These are phyloP conservation scores for Seriola rivoliana DNA, from an alignment of 2,113 vertebrate genomes.

Conservation along the genomic window DNA sequence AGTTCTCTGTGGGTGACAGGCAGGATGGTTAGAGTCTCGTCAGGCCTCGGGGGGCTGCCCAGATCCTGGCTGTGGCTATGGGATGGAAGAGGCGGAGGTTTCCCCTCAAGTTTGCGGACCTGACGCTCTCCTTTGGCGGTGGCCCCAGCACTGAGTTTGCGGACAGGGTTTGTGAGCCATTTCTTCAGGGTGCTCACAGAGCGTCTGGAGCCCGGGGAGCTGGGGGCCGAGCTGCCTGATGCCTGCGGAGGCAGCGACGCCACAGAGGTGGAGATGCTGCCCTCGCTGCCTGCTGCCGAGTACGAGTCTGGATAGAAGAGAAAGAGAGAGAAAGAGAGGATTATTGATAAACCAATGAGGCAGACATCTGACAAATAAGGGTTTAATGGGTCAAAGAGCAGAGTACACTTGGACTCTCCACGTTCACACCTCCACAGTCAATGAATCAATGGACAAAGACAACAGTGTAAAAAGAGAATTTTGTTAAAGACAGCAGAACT, in stretches of 20 bases:
- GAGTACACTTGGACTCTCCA: slow-evolving; percentile 8
- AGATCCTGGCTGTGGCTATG: slow-evolving; percentile 82
- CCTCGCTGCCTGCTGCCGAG: slow-evolving; percentile 91
- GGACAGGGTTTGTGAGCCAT: slow-evolving; percentile 90
- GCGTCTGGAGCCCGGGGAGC: slow-evolving; percentile 88
- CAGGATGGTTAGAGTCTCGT: slow-evolving; percentile 75
- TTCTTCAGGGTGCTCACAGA: slow-evolving; percentile 90
- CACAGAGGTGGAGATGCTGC: slow-evolving; percentile 91
- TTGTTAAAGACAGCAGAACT: background rate
- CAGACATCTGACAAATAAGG: slow-evolving; percentile 14
- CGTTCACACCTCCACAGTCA: background rate
- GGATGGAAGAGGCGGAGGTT: slow-evolving; percentile 73
- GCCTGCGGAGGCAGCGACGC: slow-evolving; percentile 88
- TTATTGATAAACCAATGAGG: background rate
- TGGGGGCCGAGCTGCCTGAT: slow-evolving; percentile 89
- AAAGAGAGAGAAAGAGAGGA: slow-evolving; percentile 21
- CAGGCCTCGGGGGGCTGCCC: slow-evolving; percentile 71
- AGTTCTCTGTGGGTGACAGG: slow-evolving; percentile 79
- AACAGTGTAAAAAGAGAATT: slow-evolving; percentile 21
- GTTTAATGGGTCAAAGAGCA: slow-evolving; percentile 24
- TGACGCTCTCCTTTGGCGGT: slow-evolving; percentile 82
- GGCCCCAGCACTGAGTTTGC: slow-evolving; percentile 86
- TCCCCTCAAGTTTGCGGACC: slow-evolving; percentile 83
- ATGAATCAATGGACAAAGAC: slow-evolving; percentile 19
- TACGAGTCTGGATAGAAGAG: slow-evolving; percentile 87